A percentile compares a stretch with the other conserved stretches of the same genome.
These are phyloP conservation scores for Harmothoe impar DNA, from an alignment of 2,888 invertebrate genomes.

Conservation along the genomic window DNA sequence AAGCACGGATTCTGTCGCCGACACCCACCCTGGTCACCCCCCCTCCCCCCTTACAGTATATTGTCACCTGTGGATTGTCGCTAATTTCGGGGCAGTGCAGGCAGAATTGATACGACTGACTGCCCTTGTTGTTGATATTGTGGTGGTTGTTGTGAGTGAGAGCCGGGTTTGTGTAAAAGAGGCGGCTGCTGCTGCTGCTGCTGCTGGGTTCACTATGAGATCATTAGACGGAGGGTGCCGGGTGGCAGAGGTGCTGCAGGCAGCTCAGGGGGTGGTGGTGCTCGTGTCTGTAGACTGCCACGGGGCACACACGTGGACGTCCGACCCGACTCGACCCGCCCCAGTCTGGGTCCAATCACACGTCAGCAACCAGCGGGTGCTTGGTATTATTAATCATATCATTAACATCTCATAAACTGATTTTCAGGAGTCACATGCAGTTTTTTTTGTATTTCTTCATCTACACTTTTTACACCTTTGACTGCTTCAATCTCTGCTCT, in stretches of 20 bases:
- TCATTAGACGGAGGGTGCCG: neutral
- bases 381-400: neutral
- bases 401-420: neutral
- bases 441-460: slow-evolving; percentile 13
- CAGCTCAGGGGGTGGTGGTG: too few species aligned
- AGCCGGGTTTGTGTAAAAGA: neutral
- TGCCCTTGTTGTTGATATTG: neutral
- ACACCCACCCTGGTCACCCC: neutral
- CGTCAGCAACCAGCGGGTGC: too few species aligned
- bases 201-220: slow-evolving; percentile 29
- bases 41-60: neutral
- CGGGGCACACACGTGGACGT: too few species aligned
- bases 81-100: neutral
- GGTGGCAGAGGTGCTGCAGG: too few species aligned
- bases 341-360: neutral
- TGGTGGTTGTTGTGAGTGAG: neutral
- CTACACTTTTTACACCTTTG: slow-evolving; percentile 30
- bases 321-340: too few species aligned
- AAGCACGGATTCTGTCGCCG: slow-evolving; percentile 36
- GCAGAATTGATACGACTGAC: neutral
- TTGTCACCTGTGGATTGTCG: neutral
- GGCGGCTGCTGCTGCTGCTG: slow-evolving; percentile 1
- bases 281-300: too few species aligned
- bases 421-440: slow-evolving; percentile 48
- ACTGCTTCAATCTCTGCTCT: slow-evolving; percentile 32